Evolutionary conservation across 2,113 vertebrate species (phyloP).

Genomic region (Alectura lathami): DNA sequence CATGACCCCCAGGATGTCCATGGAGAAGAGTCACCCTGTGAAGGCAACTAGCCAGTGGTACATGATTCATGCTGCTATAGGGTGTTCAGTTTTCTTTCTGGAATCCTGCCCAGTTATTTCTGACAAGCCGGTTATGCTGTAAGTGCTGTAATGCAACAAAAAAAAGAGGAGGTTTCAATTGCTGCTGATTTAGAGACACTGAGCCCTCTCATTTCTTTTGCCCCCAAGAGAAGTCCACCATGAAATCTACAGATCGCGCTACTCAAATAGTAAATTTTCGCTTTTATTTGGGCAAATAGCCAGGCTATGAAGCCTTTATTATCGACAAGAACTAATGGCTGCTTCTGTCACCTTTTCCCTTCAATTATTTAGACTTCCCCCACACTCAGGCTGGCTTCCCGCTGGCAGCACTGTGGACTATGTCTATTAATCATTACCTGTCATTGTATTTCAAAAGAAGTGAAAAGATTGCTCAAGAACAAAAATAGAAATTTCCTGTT

Average conservation of each 20-base stretch:
- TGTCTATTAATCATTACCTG: slow-evolving; percentile 74
- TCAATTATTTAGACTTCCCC: slow-evolving; percentile 74
- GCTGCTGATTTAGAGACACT: background rate
- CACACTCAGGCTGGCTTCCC: slow-evolving; percentile 51
- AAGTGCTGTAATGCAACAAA: background rate
- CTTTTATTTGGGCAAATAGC: slow-evolving; percentile 39
- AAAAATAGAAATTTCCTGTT: slow-evolving; percentile 41
- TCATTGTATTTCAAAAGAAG: slow-evolving; percentile 47
- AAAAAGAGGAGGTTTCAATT: background rate
- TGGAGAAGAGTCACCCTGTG: background rate
- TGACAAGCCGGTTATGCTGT: background rate
- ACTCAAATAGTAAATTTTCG: background rate
- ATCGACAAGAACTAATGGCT: slow-evolving; percentile 54
- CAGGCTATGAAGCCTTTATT: slow-evolving; percentile 57
- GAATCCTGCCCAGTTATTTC: background rate
- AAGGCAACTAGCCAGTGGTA: background rate
- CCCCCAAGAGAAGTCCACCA: background rate
- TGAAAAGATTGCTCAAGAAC: background rate
- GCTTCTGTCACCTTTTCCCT: slow-evolving; percentile 59
- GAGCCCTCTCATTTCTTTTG: background rate
- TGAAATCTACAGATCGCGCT: background rate
- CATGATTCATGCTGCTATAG: background rate
- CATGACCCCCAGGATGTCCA: background rate
- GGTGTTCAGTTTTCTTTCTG: background rate
- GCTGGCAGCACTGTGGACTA: slow-evolving; percentile 52